phyloP scores from a whole-genome alignment of 2,113 vertebrate genomes.

The Hassar affinis region DNA sequence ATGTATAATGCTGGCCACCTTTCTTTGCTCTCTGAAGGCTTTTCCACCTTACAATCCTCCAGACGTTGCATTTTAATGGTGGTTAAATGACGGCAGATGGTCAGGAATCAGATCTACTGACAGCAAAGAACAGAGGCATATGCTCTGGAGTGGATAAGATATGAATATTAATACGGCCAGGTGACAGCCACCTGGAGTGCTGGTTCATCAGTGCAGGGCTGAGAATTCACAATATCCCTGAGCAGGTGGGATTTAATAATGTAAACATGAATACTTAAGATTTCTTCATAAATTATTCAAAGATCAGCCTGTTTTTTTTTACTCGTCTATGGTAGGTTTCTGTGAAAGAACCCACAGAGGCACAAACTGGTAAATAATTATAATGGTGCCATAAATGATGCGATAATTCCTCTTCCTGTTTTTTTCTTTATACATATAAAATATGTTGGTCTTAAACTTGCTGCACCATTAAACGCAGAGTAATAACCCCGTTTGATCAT shows the following conservation, averaged over 20 bases:
- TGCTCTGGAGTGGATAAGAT: constrained; percentile 1
- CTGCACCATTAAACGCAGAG: constrained; percentile 35
- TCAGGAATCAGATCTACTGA: constrained; percentile 12
- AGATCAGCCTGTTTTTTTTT: neutral
- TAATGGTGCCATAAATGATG: neutral
- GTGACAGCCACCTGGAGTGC: constrained; percentile 25
- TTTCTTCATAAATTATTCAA: constrained; percentile 15
- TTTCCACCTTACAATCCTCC: neutral
- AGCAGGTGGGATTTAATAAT: constrained; percentile 16
- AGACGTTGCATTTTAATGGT: neutral
- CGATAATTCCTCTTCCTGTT: neutral
- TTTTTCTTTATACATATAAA: constrained; percentile 16
- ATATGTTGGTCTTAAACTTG: constrained; percentile 20
- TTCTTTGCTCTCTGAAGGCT: neutral
- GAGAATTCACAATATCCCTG: neutral
- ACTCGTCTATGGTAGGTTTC: neutral
- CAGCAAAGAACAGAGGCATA: constrained; percentile 23
- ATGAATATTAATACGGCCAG: constrained; percentile 21
- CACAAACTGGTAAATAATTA: neutral
- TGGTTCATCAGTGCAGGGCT: constrained; percentile 9
- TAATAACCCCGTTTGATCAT: constrained; percentile 17
- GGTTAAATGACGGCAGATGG: constrained; percentile 22
- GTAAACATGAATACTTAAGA: neutral
- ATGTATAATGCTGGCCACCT: neutral
- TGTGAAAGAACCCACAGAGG: neutral